Evolutionary conservation across 2,113 vertebrate species (phyloP).

Genomic region (Shinisaurus crocodilurus): DNA sequence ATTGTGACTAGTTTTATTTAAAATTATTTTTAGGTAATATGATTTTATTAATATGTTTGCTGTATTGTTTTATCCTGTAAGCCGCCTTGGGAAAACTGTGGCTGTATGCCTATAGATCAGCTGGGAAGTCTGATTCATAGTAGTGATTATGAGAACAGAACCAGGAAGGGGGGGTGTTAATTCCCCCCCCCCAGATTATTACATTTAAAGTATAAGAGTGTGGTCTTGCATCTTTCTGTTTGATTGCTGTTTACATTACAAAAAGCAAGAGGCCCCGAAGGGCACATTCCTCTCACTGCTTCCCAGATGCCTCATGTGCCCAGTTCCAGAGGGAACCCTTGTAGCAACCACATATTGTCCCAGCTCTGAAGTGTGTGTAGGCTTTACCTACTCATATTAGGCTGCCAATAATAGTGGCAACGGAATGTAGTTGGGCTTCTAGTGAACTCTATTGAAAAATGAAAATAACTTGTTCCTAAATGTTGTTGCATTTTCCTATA

Average conservation of each 20-base stretch:
- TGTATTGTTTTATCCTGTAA: no score
- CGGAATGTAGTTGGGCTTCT: constrained; percentile 14
- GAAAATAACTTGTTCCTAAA: constrained; percentile 48
- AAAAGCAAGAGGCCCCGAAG: neutral
- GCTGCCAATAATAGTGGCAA: constrained; percentile 14
- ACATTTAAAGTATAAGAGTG: neutral
- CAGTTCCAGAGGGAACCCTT: neutral
- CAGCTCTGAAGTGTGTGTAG: rapidly evolving
- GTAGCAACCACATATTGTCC: rapidly evolving
- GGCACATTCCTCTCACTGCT: neutral
- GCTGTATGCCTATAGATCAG: no score
- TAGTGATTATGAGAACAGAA: no score
- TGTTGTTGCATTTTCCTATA: neutral
- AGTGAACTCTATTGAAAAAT: constrained; percentile 37
- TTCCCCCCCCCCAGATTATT: no score
- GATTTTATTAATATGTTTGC: no score
- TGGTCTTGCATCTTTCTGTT: neutral
- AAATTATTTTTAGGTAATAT: no score
- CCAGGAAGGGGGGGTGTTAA: no score
- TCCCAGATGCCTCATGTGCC: neutral
- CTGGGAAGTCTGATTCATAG: no score
- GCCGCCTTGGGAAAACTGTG: no score
- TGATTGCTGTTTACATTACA: neutral
- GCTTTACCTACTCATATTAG: rapidly evolving
- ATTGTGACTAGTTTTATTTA: no score